Base-by-base conservation (phyloP, 2,888 invertebrate species). In the Lumbricus terrestris region DNA sequence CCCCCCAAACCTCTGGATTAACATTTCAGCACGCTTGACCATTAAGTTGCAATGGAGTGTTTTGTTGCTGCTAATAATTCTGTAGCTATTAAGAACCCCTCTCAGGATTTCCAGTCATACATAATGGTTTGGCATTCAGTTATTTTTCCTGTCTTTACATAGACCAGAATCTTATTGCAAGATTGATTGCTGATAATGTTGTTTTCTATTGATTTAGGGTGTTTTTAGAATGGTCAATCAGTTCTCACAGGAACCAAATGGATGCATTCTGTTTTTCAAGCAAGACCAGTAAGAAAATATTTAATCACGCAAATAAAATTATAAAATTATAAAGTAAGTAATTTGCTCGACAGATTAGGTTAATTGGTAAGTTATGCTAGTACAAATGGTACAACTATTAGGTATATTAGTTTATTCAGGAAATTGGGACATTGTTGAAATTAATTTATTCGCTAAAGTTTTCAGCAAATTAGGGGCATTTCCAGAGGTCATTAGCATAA, bases 231-330 rank as follows among this genome's bases (percentile, higher is more conserved):
- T 94, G 93, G 93, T 93, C 89, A 89, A 90, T 69, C 89, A 92
- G 20, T 92, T 92, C 83, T 34, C 90, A 82, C 92, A 92, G 29
- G 91, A 91, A 16, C 88, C 91, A 11, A 93, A 93, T 91, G 94
- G 94, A n/a, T 93, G 93, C 23, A 91, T 93, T 35, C 92, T 93
- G 37, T 93, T 94, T 91, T 94, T 93, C 92, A 93, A 94, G 91
- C 91, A 93, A 89, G 93, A 93, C 91, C 93, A 94, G 93, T 94
- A 91, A 91, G 93, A n/a, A n/a, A n/a, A 69, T 69, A 29, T 69
- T 23, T 69, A 5, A n/a, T 69, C 69, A 69, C n/a, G 69, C 5
- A 6, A n/a, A 69, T 69, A 8, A 69, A 69, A 16, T 69, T n/a
- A n/a, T n/a, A n/a, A n/a, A 69, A 16, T 69, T 16, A 69, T 69